Percentiles rank a stretch among this genome's conserved stretches.
phyloP scores from a whole-genome alignment of 2,797 vertebrate genomes.

The Podargus strigoides region DNA sequence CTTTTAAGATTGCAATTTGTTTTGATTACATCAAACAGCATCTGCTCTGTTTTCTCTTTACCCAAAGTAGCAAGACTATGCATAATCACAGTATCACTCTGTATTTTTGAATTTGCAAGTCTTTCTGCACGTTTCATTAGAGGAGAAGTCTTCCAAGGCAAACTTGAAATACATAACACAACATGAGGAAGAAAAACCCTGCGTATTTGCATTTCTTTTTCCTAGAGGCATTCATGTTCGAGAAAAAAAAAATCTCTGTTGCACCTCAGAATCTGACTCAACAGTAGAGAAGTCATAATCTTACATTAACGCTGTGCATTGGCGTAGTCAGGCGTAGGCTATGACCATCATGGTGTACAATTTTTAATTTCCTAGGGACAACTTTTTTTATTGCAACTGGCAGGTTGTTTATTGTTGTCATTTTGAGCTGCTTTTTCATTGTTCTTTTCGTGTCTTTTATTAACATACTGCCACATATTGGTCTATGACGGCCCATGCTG shows the following conservation, averaged over 20 bases:
- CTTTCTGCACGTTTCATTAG: neutral
- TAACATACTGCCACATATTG: neutral
- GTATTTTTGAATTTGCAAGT: neutral
- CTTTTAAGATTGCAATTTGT: conserved; percentile 35
- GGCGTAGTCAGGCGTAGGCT: neutral
- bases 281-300: neutral
- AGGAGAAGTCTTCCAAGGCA: neutral
- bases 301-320: neutral
- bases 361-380: conserved; percentile 7
- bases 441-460: neutral
- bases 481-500: neutral
- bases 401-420: neutral
- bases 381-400: neutral
- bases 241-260: neutral
- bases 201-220: neutral
- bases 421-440: neutral
- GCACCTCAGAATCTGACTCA: neutral
- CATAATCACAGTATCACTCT: neutral
- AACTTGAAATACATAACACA: neutral
- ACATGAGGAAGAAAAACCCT: neutral
- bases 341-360: neutral
- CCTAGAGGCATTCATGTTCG: neutral
- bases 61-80: neutral
- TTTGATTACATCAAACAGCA: conserved; percentile 58
- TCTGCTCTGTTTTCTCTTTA: conserved; percentile 36